phyloP scores from a whole-genome alignment of 2,797 vertebrate genomes.

The Xenops minutus region DNA sequence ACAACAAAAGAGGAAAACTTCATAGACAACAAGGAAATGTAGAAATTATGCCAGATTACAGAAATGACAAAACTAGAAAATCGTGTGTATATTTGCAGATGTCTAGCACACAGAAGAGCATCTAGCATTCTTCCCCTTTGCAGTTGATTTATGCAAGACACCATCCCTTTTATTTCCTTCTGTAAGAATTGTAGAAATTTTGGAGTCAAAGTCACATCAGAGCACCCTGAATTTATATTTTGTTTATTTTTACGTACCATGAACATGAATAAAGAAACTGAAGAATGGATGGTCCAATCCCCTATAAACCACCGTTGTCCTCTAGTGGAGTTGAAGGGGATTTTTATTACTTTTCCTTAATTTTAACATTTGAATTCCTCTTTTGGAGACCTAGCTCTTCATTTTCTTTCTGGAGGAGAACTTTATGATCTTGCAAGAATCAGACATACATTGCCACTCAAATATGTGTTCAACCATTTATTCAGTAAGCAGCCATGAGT shows the following conservation, averaged over 20 bases:
- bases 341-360: not conserved
- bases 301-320: not conserved
- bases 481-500: not conserved
- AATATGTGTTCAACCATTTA: not conserved
- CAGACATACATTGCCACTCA: not conserved
- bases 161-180: not conserved
- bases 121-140: not conserved
- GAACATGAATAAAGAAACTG: not conserved
- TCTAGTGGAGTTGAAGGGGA: not conserved
- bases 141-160: not conserved
- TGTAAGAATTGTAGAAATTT: not conserved
- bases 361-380: not conserved
- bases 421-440: not conserved
- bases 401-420: not conserved
- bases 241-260: not conserved
- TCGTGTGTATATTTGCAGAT: not conserved
- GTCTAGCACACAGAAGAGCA: not conserved
- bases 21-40: not conserved
- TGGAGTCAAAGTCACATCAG: not conserved
- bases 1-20: not conserved
- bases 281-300: not conserved
- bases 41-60: not conserved
- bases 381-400: not conserved
- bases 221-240: not conserved
- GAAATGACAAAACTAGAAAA: not conserved